phyloP scores from a whole-genome alignment of 2,888 invertebrate species.

The Ecliptopera silaceata region DNA sequence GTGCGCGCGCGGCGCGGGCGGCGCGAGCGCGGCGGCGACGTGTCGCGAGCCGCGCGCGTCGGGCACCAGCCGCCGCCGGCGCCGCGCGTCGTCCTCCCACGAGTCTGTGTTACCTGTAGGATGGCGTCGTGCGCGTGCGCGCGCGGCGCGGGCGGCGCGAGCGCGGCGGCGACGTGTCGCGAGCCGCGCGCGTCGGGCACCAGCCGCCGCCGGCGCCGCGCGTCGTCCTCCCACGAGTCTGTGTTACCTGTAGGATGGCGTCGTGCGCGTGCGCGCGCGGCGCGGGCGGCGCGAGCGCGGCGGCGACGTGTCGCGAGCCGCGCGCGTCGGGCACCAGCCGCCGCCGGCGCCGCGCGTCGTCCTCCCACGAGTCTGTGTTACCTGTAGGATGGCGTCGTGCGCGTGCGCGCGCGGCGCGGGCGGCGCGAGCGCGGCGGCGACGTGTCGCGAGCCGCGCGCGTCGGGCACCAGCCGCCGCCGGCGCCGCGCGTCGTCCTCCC shows the following conservation, averaged over 20 bases:
- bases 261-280: conserved; percentile 91
- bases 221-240: conserved; percentile 99
- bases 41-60: too few species aligned
- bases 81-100: too few species aligned
- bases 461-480: conserved; percentile 98
- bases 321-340: conserved; percentile 96
- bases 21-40: too few species aligned
- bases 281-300: conserved; percentile 90
- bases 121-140: too few species aligned
- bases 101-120: too few species aligned
- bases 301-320: conserved; percentile 78
- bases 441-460: conserved; percentile 72
- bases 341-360: conserved; percentile 97
- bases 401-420: conserved; percentile 89
- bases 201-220: too few species aligned
- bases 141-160: too few species aligned
- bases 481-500: conserved; percentile 99
- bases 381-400: conserved; percentile 96
- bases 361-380: conserved; percentile 99
- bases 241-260: conserved; percentile 94
- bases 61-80: too few species aligned
- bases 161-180: too few species aligned
- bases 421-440: conserved; percentile 91
- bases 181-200: too few species aligned
- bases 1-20: too few species aligned